Base-by-base conservation (phyloP, 2,113 vertebrate genomes). In the Glaucidium brasilianum region DNA sequence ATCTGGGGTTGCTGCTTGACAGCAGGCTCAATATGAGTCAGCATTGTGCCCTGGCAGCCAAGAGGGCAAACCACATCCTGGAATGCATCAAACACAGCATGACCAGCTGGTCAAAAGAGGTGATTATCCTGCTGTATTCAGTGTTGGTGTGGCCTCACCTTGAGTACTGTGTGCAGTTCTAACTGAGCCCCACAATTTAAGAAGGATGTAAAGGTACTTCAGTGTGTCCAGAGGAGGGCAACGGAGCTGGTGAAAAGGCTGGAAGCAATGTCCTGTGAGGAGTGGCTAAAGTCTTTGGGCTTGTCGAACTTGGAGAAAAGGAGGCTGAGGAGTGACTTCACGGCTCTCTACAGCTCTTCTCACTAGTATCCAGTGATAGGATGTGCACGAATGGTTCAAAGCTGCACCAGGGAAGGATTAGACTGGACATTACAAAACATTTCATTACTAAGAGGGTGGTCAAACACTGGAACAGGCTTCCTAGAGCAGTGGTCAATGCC, bases 141-240 rank as follows among this genome's bases (percentile, higher is more conserved):
- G 9, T 2, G 1, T 4, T 69, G 55, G 22, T 15, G 35, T 1
- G 0, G 18, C 45, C 50, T n/a, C 55, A 43, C 11, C 29, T 77
- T 34, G 39, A 49, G 10, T 29, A 10, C 6, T 56, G 43, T 27
- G 18, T 12, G 14, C 12, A 34, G 11, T 29, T 66, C 55, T 39
- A 39, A 39, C 39, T 35, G 37, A 11, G 19, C 22, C 41, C 6
- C 32, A 7, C 16, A 27, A 1, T 27, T 77, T 53, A 39, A 60
- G 23, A 53, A 41, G n/a, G 23, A 8, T 12, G 7, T 26, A 22
- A 60, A 74, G 20, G 13, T 74, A 15, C 45, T 55, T 1, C 0
- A 84, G 55, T 45, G 12, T 1, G 2, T 30, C 25, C 26, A 45
- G 50, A 93, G 8, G 10, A 56, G 16, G 22, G 10, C 35, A 74